These are phyloP conservation scores for Thunnus maccoyii DNA, from an alignment of 2,113 vertebrate genomes.

Conservation along the genomic window DNA sequence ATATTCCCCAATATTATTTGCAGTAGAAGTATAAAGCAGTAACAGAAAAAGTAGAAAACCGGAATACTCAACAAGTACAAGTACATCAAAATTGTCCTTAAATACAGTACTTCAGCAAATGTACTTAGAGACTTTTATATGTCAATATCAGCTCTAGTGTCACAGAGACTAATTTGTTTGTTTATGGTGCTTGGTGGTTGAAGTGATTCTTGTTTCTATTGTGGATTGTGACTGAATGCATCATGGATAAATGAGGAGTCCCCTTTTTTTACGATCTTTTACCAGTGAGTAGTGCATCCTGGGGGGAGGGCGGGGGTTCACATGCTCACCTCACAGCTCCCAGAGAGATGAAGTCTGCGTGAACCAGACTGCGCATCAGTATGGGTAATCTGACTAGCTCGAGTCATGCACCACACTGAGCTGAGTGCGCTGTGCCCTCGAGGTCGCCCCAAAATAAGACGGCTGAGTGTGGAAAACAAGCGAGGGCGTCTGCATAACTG, in stretches of 20 bases:
- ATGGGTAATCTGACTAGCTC: constrained; percentile 26
- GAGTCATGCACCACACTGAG: constrained; percentile 23
- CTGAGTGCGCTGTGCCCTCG: constrained; percentile 12
- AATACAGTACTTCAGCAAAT: too few relatives aligned
- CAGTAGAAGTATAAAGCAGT: neutral
- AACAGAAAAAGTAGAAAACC: too few relatives aligned
- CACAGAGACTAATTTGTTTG: neutral
- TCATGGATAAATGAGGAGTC: neutral
- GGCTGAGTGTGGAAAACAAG: constrained; percentile 37
- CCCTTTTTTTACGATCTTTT: constrained; percentile 24
- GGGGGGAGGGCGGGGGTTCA: neutral
- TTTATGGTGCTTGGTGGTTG: neutral
- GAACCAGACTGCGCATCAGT: constrained; percentile 52
- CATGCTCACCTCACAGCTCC: constrained; percentile 31
- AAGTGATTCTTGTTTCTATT: constrained; percentile 10
- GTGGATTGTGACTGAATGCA: constrained; percentile 21
- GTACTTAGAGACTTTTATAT: too few relatives aligned
- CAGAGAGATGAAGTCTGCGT: constrained; percentile 27
- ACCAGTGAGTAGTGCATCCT: constrained; percentile 15
- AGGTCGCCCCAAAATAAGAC: constrained; percentile 56
- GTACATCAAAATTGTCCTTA: too few relatives aligned
- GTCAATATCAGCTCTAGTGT: neutral
- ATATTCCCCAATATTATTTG: neutral
- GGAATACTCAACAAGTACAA: too few relatives aligned
- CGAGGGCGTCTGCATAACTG: constrained; percentile 26